Base-by-base conservation (phyloP, 2,113 vertebrate genomes). In the Malurus cyaneus region DNA sequence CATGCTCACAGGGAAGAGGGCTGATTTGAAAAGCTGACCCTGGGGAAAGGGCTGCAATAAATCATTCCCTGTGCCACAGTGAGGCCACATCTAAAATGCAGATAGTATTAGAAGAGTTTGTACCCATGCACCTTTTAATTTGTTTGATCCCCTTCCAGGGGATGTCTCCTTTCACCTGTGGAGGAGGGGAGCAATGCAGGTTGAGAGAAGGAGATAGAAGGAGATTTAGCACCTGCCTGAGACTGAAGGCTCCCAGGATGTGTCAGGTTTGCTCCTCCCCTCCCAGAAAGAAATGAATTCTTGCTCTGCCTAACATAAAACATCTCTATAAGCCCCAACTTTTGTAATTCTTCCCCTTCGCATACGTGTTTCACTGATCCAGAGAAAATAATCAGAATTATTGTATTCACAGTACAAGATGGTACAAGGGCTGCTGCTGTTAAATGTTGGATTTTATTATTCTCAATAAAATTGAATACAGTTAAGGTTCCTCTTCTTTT, bases 91-190 rank as follows among this genome's bases (percentile, higher is more conserved):
- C 29, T 26, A 32, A 24, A 32, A 10, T 3, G 4, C 8, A 18
- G 5, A 28, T 5, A 4, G 2, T 46, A 31, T 41, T 57, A 21
- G 26, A 56, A 41, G 0, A 36, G 1, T 0, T 31, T 71, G 15
- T 17, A 21, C 18, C 53, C 15, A 12, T 29, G 8, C 12, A n/a
- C 9, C 6, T 2, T 32, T 34, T 39, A 42, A 23, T 41, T 57
- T 65, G 17, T 41, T 69, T 32, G 20, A 39, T 69, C 2, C 2
- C 6, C 9, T 61, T 41, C 8, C 7, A 39, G 54, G 14, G 14
- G 2, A 54, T 29, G 5, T 54, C 32, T 83, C 20, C 12, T 86
- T 72, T 19, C 17, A 70, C 19, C 2, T 41, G 13, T 2, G 8
- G 6, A 8, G 8, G 12, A 3, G 3, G 2, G 6, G 5, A 32